Conservation (phyloP, 2,888 invertebrate genomes). For the Erpobdella octoculata region DNA sequence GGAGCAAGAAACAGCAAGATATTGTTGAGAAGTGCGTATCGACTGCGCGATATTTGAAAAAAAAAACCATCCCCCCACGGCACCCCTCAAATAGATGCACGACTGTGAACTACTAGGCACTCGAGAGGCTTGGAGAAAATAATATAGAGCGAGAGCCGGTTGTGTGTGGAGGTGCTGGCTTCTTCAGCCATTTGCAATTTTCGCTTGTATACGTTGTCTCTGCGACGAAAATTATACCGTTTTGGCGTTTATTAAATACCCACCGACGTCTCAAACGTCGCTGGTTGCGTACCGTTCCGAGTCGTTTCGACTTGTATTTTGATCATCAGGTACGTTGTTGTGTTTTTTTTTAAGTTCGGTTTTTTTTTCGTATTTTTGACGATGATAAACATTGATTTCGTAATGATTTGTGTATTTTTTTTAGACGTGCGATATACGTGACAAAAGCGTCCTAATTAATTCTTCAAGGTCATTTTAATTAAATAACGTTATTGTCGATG, state of each 20-base stretch:
- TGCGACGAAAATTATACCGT: slow-evolving; percentile 3
- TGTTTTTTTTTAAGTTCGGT: too few species aligned
- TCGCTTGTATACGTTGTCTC: slow-evolving; percentile 18
- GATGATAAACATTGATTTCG: background rate
- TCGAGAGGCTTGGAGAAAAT: slow-evolving; percentile 22
- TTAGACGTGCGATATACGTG: background rate
- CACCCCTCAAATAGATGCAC: slow-evolving; percentile 19
- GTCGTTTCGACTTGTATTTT: background rate
- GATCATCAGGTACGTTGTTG: too few species aligned
- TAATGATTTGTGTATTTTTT: background rate
- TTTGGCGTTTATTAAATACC: background rate
- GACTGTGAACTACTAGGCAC: slow-evolving; percentile 27
- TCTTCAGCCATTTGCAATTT: slow-evolving; percentile 28
- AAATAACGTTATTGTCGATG: too few species aligned
- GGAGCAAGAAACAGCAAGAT: background rate
- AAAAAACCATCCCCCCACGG: background rate
- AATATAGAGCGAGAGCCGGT: slow-evolving; percentile 26
- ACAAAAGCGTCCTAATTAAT: background rate
- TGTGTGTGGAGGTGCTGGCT: slow-evolving; percentile 28
- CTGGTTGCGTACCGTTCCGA: background rate
- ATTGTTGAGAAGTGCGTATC: background rate
- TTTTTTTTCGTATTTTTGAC: too few species aligned
- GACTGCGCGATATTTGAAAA: slow-evolving; percentile 4
- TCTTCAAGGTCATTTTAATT: slow-evolving; percentile 7
- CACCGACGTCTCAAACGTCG: background rate